Evolutionary conservation across 2,888 invertebrate genomes (phyloP), one percentile per base, ranked within the genome.

Genomic region (Macaria liturata): DNA sequence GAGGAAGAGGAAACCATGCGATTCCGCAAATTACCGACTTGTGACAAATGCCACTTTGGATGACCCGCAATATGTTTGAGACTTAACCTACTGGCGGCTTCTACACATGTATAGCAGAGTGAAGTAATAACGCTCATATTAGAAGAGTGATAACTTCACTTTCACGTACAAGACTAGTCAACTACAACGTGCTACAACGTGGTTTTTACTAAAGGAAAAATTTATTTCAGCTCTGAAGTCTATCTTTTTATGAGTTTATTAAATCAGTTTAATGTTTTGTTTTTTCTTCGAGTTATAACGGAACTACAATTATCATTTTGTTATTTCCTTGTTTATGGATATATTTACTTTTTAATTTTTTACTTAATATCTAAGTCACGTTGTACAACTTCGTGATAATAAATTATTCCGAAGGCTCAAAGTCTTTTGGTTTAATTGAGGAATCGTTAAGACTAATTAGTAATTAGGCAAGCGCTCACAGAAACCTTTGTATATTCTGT

Each of bases 21-120:
- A 81, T 80, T 78, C 74, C 80, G 68, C 83, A 85, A 85, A 84
- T 84, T 80, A 83, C 83, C 76, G 80, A 75, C 78, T 77, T 67
- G 74, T 82, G 82, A 85, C 80, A 80, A 84, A 85, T 84, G 75
- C 68, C 70, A 49, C 61, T 51, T 67, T 70, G 80, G 80, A 84
- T 81, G 84, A 83, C 81, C 79, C 74, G 74, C 77, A 71, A 81
- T 83, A 60, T 56, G 49, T 56, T 32, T 32, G 52, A 55, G 55
- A 52, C 59, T 60, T 52, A 52, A 60, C 56, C 55, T 60, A 53
- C 52, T 60, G 52, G 42, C 34, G 51, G 3, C 49, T 37, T n/a
- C 45, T 42, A 51, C 54, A 54, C 59, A 55, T 48, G n/a, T n/a
- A 45, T 48, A 59, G 39, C 42, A 8, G 32, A 32, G 8, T 20